Percentiles rank a stretch among this genome's conserved stretches.
Conservation (phyloP, 2,888 invertebrate species). For the Napeogenes sylphis region DNA sequence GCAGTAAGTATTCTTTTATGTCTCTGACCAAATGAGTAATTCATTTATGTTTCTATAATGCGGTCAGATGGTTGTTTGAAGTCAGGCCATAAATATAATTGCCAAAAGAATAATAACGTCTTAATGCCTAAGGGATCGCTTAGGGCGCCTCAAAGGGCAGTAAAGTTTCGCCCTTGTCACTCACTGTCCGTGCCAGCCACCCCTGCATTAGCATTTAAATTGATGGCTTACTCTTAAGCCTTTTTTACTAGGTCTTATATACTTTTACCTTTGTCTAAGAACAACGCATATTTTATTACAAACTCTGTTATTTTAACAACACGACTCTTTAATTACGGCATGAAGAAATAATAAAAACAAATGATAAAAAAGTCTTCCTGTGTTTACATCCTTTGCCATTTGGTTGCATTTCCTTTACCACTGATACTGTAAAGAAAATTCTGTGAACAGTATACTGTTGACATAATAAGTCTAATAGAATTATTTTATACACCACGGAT, state of each 20-base stretch:
- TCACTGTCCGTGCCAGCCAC: conserved; percentile 56
- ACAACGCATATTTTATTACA: not conserved
- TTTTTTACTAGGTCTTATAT: conserved; percentile 31
- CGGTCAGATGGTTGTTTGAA: conserved; percentile 45
- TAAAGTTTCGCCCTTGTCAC: conserved; percentile 58
- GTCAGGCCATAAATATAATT: conserved; percentile 54
- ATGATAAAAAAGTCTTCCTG: no score
- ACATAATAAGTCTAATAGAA: conserved; percentile 12
- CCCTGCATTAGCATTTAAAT: conserved; percentile 66
- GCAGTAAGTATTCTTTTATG: not conserved
- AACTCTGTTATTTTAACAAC: no score
- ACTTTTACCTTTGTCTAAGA: not conserved
- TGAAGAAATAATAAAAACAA: no score
- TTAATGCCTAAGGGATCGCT: conserved; percentile 57
- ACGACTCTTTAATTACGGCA: no score
- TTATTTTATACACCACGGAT: conserved; percentile 8
- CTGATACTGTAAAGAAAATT: no score
- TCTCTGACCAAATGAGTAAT: conserved; percentile 38
- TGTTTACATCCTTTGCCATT: not conserved
- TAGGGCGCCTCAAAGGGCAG: conserved; percentile 45
- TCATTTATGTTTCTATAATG: conserved; percentile 46
- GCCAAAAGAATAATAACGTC: conserved; percentile 57
- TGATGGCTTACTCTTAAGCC: conserved; percentile 46
- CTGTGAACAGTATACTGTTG: not conserved
- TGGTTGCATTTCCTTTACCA: no score